Percentiles rank a stretch among this genome's conserved stretches.
phyloP scores from a whole-genome alignment of 2,113 vertebrate genomes.

The Pygoscelis antarcticus region DNA sequence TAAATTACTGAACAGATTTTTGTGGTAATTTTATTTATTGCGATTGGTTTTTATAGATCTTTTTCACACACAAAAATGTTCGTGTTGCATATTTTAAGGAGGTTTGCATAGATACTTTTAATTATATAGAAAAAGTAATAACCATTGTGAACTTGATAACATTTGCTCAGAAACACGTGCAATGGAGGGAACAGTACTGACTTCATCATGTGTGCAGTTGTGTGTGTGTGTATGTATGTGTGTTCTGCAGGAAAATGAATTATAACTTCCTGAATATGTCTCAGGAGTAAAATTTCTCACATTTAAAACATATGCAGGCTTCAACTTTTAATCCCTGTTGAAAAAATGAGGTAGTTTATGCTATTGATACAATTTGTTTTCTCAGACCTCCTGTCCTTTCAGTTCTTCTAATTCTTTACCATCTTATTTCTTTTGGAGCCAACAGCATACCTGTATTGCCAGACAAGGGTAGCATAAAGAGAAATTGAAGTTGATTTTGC shows the following conservation, averaged over 20 bases:
- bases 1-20: conserved; percentile 41
- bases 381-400: neutral
- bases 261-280: conserved; percentile 48
- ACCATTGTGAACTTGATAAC: conserved; percentile 26
- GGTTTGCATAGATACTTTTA: conserved; percentile 35
- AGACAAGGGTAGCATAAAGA: neutral
- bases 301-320: conserved; percentile 43
- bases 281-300: conserved; percentile 57
- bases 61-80: neutral
- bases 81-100: conserved; percentile 23
- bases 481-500: conserved; percentile 47
- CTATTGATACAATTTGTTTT: neutral
- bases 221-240: neutral
- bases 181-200: neutral
- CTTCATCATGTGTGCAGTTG: neutral
- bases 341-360: conserved; percentile 15
- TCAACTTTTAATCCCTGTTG: conserved; percentile 52
- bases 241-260: conserved; percentile 57
- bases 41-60: neutral
- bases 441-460: neutral
- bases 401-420: neutral
- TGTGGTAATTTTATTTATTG: conserved; percentile 46
- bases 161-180: neutral
- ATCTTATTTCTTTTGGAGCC: neutral
- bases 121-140: conserved; percentile 16